Base-by-base conservation (phyloP, 2,888 invertebrate species). In the Hirtodrosophila histrioides region DNA sequence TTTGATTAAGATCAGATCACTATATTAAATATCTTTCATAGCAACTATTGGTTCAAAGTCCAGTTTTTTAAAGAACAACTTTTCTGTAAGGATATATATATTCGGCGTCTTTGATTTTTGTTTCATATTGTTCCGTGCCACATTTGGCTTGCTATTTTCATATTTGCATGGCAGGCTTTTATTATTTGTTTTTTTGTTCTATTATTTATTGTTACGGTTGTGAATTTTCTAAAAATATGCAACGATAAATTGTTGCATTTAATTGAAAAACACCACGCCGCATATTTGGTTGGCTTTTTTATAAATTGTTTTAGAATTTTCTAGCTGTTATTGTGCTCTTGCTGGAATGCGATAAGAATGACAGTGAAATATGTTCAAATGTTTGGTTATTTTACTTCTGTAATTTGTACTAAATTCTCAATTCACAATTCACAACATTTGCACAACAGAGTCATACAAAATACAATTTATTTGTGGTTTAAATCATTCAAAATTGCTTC, bases 211-310 rank as follows among this genome's bases (percentile, higher is more conserved):
- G 54, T 61, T 72, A 57, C 75, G 56, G 54, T 24, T 60, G 62
- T 44, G 65, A 75, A 56, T 63, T 46, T 53, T 49, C 55, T 17
- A 58, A 57, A 60, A 66, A 78, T 69, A 51, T 69, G 40, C 64
- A 44, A 29, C 29, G 35, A 58, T 58, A 51, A 67, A 80, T 63
- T 65, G 45, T 61, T 66, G 27, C 53, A 48, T 75, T 77, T 80
- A 58, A 78, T 78, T 83, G 67, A 45, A 67, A 66, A 65, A 41
- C 48, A 29, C 40, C 48, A 44, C 9, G 35, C 39, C 10, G 53
- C 43, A 35, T 40, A 39, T 50, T 67, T 64, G 12, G 44, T 46
- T 4, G 3, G 23, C 9, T 35, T 41, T 40, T 40, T 37, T 4
- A 10, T 4, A 17, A 17, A n/a, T 3, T 39, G 1, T 17, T 17